Evolutionary conservation across 30 jellyfish, hydroid and myxozoan species (phyloP).

Genomic region (Rhopilema esculentum): DNA sequence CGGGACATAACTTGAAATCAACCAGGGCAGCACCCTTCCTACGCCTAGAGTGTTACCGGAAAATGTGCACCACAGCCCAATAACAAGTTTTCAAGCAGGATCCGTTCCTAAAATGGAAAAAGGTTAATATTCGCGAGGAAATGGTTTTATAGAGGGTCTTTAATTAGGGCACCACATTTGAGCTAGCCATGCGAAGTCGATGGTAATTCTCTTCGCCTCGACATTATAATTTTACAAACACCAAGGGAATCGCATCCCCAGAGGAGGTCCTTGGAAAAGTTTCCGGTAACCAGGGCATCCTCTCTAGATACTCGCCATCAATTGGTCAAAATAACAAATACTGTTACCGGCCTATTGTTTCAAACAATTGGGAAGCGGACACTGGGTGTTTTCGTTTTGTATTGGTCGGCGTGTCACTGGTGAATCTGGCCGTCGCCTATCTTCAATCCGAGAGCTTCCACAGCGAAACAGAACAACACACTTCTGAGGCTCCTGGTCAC

Average conservation of each 20-base stretch:
- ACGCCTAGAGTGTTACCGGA: background rate
- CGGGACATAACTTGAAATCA: background rate
- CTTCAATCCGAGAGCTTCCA: slow-evolving; percentile 63
- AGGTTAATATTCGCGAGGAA: background rate
- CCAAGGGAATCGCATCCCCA: background rate
- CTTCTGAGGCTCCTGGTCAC: slow-evolving; percentile 35
- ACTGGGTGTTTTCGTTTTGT: slow-evolving; percentile 68
- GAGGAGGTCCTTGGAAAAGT: background rate
- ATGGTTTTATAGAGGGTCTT: background rate
- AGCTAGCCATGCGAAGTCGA: too few species aligned
- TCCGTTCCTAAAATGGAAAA: background rate
- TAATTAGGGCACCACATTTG: too few species aligned
- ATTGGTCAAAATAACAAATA: slow-evolving; percentile 38
- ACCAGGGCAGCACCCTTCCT: background rate
- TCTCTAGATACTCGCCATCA: background rate
- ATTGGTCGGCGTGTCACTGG: slow-evolving; percentile 67
- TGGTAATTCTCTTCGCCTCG: too few species aligned
- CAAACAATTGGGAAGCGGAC: slow-evolving; percentile 68
- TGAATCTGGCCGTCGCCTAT: slow-evolving; percentile 15
- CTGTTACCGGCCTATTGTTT: slow-evolving; percentile 42
- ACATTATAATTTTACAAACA: background rate
- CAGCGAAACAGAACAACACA: slow-evolving; percentile 64
- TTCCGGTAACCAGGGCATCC: slow-evolving; percentile 54
- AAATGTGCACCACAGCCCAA: background rate
- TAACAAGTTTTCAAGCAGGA: background rate